Conservation (phyloP, 1,140 invertebrate genomes). For the Uloborus diversus region DNA sequence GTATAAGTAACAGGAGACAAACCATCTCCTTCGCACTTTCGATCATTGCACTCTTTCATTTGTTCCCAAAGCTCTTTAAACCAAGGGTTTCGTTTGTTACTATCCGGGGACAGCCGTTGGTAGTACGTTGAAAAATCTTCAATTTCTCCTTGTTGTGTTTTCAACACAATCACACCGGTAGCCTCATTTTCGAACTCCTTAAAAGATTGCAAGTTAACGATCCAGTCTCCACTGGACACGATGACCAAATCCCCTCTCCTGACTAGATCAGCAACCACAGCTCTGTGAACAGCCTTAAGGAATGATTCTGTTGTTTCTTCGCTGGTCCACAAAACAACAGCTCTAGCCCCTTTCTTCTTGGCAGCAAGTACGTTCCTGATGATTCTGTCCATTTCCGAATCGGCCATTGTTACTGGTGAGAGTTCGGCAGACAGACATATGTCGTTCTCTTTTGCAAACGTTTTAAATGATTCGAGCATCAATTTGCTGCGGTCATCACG, state of each 20-base stretch:
- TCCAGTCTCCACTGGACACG: slow-evolving; percentile 59
- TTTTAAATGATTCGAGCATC: slow-evolving; percentile 61
- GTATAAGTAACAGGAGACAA: slow-evolving; percentile 61
- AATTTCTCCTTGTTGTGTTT: slow-evolving; percentile 47
- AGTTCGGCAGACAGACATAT: slow-evolving; percentile 59
- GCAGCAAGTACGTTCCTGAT: slow-evolving; percentile 13
- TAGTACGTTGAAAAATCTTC: slow-evolving; percentile 61
- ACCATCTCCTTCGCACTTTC: slow-evolving; percentile 55
- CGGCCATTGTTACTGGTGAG: not conserved
- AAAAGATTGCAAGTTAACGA: slow-evolving; percentile 30
- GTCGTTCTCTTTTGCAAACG: slow-evolving; percentile 59
- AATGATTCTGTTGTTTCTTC: slow-evolving; percentile 55
- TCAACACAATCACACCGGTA: slow-evolving; percentile 37
- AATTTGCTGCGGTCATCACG: slow-evolving; percentile 60
- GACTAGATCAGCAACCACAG: slow-evolving; percentile 52
- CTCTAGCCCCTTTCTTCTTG: slow-evolving; percentile 55
- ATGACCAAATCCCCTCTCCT: slow-evolving; percentile 56
- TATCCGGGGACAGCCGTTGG: slow-evolving; percentile 60
- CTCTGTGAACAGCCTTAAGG: slow-evolving; percentile 62
- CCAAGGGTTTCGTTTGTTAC: slow-evolving; percentile 66
- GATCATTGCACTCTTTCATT: slow-evolving; percentile 61
- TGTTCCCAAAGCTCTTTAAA: slow-evolving; percentile 65
- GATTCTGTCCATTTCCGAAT: slow-evolving; percentile 14
- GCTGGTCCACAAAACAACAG: slow-evolving; percentile 53
- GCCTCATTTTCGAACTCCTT: slow-evolving; percentile 42